Evolutionary conservation across 1,140 invertebrate species (phyloP), one percentile per base, ranked within the genome.

Genomic region (Aphis gossypii): DNA sequence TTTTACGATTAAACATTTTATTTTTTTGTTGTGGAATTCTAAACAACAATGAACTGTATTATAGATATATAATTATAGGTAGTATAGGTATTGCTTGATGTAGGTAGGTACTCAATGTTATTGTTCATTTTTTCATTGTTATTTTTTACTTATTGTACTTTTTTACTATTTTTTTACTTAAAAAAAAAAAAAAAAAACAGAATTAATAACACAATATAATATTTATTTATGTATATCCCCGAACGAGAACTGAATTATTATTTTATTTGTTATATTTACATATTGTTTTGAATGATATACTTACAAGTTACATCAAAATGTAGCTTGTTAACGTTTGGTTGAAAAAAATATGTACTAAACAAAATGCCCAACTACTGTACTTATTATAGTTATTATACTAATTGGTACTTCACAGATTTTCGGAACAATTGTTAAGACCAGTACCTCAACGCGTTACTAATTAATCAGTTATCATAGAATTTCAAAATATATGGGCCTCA

Each of bases 271-370:
- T 86, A 46, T 18, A 41, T 84, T 84, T 41, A 41, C 41, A 84
- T 84, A 25, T 41, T 84, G 23, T 41, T 41, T 41, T 25, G 82
- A 25, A 44, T 30, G 11, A 14, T 7, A 9, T 46, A 46, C 48
- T 51, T 25, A 30, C 25, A n/a, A 46, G 14, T 51, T 25, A 30
- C 25, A n/a, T 86, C 11, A n/a, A 46, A 86, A 46, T 46, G 30
- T 7, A 86, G 84, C 44, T 86, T 86, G 84, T 86, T 30, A 86
- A 86, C 25, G 14, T 86, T n/a, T 86, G n/a, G 30, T 86, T 86
- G 41, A 25, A 41, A 86, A 86, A 44, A 44, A 18, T 23, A 25
- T 38, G 8, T 44, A 48, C 30, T 7, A 2, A n/a, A n/a, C 11
- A 76, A n/a, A 46, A 86, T 86, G 11, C 44, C 25, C 44, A 46